Evolutionary conservation across 1,140 invertebrate genomes (phyloP).

Genomic region (Dreissena polymorpha): DNA sequence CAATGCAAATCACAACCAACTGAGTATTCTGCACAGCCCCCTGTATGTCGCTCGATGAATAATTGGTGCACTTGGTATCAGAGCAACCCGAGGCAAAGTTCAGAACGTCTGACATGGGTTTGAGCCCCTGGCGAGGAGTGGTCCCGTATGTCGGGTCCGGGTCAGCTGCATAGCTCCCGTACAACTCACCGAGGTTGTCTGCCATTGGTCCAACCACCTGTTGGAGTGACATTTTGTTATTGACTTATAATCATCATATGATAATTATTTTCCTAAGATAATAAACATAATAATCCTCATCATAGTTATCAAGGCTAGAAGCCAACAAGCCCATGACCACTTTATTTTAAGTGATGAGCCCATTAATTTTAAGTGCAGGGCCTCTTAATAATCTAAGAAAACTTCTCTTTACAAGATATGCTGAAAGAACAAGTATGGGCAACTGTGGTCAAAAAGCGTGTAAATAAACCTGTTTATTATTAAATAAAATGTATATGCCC

Average conservation of each 20-base stretch:
- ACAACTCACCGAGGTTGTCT: constrained; percentile 72
- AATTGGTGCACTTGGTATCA: constrained; percentile 67
- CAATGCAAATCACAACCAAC: constrained; percentile 76
- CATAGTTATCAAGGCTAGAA: too few relatives aligned
- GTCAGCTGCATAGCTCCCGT: constrained; percentile 73
- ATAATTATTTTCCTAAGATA: too few relatives aligned
- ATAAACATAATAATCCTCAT: too few relatives aligned
- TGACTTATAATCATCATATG: neutral
- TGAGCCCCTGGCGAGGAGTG: constrained; percentile 71
- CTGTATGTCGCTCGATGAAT: constrained; percentile 63
- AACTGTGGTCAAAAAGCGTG: too few relatives aligned
- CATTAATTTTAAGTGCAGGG: too few relatives aligned
- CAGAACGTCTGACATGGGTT: constrained; percentile 54
- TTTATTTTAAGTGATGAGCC: too few relatives aligned
- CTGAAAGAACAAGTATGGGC: too few relatives aligned
- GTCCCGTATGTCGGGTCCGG: constrained; percentile 63
- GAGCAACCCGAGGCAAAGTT: constrained; percentile 72
- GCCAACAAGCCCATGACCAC: too few relatives aligned
- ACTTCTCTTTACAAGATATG: too few relatives aligned
- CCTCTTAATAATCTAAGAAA: too few relatives aligned
- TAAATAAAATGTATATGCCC: too few relatives aligned
- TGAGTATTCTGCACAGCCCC: constrained; percentile 66
- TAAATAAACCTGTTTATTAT: too few relatives aligned
- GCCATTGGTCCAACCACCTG: constrained; percentile 78
- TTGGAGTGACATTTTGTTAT: neutral